phyloP scores from a whole-genome alignment of 2,113 vertebrate species.

The Indicator maculatus region DNA sequence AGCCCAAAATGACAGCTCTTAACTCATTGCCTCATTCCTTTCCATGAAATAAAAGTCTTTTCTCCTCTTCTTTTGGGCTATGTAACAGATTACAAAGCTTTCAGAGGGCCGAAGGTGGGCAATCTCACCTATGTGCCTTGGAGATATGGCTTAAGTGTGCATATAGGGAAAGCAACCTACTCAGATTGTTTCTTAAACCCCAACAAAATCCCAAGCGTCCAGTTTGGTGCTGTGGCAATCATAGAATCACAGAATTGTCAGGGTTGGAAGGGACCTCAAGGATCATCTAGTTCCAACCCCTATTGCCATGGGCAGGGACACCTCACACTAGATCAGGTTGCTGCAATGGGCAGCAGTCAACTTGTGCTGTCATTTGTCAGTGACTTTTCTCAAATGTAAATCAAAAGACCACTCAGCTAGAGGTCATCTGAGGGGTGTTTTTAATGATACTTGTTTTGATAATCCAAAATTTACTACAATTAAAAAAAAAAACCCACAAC shows the following conservation, averaged over 20 bases:
- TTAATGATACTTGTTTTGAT: background rate
- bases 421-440: background rate
- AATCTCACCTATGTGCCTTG: background rate
- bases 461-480: background rate
- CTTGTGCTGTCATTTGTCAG: background rate
- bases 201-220: background rate
- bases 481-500: background rate
- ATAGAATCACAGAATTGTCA: no score
- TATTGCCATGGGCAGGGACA: no score
- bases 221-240: background rate
- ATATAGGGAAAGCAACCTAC: background rate
- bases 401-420: background rate
- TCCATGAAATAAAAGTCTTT: background rate
- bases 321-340: no score
- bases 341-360: background rate
- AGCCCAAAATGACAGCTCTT: background rate
- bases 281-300: no score
- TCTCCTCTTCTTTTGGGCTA: background rate
- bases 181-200: background rate
- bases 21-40: background rate
- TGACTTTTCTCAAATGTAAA: background rate
- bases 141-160: background rate
- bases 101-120: background rate
- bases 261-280: no score
- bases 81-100: background rate